Base-by-base conservation (phyloP, 2,888 invertebrate species). In the Tetropium fuscum region DNA sequence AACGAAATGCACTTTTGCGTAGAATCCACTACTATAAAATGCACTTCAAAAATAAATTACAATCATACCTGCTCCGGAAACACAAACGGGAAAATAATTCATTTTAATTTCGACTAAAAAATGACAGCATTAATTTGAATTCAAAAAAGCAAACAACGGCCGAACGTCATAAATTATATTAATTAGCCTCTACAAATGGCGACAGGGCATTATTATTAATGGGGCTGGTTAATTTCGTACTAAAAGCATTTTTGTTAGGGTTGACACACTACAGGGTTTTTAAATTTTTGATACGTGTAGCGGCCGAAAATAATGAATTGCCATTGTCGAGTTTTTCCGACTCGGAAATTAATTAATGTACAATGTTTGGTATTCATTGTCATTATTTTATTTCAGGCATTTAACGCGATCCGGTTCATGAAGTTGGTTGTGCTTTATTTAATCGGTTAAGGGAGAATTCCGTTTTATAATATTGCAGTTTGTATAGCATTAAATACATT, bases 181-280 rank as follows among this genome's bases (percentile, higher is more conserved):
- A 69, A 72, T 70, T 64, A 70, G 63, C 61, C 60, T 63, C 64
- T 68, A 71, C 72, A 72, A 71, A 71, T 69, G 72, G 58, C 56
- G 70, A 68, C 69, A 66, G 64, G 54, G 54, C 57, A 63, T 65
- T 71, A 72, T 77, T 78, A 80, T 78, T 76, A 80, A 79, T 78
- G 76, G 72, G 63, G 66, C 63, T 69, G 74, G 76, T 78, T 77
- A 76, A 79, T 78, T 78, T 78, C 70, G 63, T 74, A 78, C 78
- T 78, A 78, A 80, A 80, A 80, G 79, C 80, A 78, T 80, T 80
- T 80, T 80, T 79, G 78, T 79, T 78, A 77, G 72, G 63, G 66
- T 18, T 67, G 75, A 74, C 75, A 69, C 53, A 57, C 53, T 61
- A 73, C 75, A 71, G 45, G 70, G 66, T 75, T 76, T 77, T 77